Base-by-base conservation (phyloP, 2,113 vertebrate genomes). In the Podilymbus podiceps region DNA sequence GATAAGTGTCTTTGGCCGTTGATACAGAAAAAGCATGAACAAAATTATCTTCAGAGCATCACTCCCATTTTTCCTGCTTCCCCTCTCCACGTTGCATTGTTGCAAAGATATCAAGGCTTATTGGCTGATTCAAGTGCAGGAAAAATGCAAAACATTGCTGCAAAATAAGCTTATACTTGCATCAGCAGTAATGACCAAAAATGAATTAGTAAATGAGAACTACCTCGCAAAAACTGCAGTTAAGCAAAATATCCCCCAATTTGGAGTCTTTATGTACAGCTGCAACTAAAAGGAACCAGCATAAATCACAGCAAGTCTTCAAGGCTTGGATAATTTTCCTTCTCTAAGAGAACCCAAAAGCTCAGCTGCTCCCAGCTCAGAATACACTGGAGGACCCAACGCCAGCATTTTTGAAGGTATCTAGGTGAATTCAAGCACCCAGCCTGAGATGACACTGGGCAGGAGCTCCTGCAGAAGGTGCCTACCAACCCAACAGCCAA, bases 241-340 rank as follows among this genome's bases (percentile, higher is more conserved):
- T 91, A 83, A 91, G 87, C 86, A 93, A 91, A 96, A 96, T 20
- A 75, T 38, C 59, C 81, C 53, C 74, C 44, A 52, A 67, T 93
- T 1, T 75, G 71, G 74, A 89, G 55, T n/a, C 89, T 64, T 88
- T 75, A 66, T 74, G 64, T 76, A 84, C 77, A 91, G 94, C 81
- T 89, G 87, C 81, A 77, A 46, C 49, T 71, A 44, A 91, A 82
- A 96, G 47, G 77, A 60, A 86, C 25, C 1, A 0, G 82, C 71
- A 81, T 11, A 52, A 81, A 94, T 81, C 91, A 71, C n/a, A 60
- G 62, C 14, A 84, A 68, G 31, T 84, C 63, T 68, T 84, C 79
- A 89, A 78, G 33, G 30, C 77, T 55, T 11, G 0, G 62, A 44
- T 60, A 52, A 78, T 89, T 93, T 94, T 67, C 77, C 19, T 75